phyloP scores from a whole-genome alignment of 2,113 vertebrate genomes.

The Epinephelus cyanopodus region DNA sequence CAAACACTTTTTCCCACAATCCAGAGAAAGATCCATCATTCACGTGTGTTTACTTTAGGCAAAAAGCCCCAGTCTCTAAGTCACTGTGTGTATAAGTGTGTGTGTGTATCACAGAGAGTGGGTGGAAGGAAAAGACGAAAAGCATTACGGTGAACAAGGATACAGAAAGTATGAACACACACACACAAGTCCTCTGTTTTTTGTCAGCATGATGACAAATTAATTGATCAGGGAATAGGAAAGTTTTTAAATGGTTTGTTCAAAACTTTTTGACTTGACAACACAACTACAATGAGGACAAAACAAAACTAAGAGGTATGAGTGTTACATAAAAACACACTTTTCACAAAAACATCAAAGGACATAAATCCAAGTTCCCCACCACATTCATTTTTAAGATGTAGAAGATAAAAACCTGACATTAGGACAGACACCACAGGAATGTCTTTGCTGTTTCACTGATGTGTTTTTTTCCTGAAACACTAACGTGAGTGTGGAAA shows the following conservation, averaged over 20 bases:
- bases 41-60: constrained; percentile 83
- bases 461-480: constrained; percentile 8
- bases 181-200: constrained; percentile 20
- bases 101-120: constrained; percentile 30
- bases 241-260: background rate
- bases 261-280: constrained; percentile 4
- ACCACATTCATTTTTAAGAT: background rate
- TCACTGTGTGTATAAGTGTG: constrained; percentile 31
- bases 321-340: background rate
- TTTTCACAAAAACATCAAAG: background rate
- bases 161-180: constrained; percentile 46
- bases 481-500: constrained; percentile 14
- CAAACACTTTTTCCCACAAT: constrained; percentile 86
- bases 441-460: constrained; percentile 10
- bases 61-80: constrained; percentile 72
- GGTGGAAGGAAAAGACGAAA: constrained; percentile 56
- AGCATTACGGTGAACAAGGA: constrained; percentile 45
- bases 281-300: background rate
- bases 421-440: background rate
- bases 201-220: constrained; percentile 23
- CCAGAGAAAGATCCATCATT: constrained; percentile 84
- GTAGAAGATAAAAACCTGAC: background rate
- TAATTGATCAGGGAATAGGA: background rate
- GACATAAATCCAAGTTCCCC: background rate
- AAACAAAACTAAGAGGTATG: background rate